Conservation (phyloP, 2,888 invertebrate genomes). For the Lottia gigantea region DNA sequence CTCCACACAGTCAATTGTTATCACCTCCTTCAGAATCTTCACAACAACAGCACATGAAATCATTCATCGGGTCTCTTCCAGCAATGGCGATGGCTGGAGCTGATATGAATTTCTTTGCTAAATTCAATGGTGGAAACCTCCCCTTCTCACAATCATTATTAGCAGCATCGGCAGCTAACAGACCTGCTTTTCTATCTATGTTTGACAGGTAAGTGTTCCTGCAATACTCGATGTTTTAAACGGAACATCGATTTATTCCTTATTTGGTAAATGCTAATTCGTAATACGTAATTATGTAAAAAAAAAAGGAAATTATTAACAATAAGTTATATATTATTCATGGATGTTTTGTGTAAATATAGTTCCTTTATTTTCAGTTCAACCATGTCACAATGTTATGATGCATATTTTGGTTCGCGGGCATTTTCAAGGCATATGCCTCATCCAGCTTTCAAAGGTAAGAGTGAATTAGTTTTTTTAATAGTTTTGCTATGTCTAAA, state of each 20-base stretch:
- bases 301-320: no score
- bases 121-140: constrained; percentile 30
- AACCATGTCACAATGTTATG: constrained; percentile 48
- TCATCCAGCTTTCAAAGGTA: constrained; percentile 65
- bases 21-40: constrained; percentile 18
- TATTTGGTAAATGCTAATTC: neutral
- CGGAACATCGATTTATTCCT: neutral
- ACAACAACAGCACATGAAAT: constrained; percentile 17
- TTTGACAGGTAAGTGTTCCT: constrained; percentile 48
- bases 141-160: constrained; percentile 56
- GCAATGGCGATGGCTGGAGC: constrained; percentile 30
- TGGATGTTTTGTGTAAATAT: no score
- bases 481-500: no score
- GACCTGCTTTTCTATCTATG: constrained; percentile 51
- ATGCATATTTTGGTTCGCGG: constrained; percentile 48
- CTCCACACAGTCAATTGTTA: neutral
- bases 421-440: constrained; percentile 50
- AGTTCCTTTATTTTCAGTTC: constrained; percentile 32
- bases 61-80: constrained; percentile 27
- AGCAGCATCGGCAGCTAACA: constrained; percentile 50
- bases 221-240: neutral
- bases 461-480: neutral
- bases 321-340: no score
- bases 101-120: constrained; percentile 33
- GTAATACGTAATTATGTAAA: no score